Conservation (phyloP, 2,113 vertebrate species). For the Halcyon malimbica region DNA sequence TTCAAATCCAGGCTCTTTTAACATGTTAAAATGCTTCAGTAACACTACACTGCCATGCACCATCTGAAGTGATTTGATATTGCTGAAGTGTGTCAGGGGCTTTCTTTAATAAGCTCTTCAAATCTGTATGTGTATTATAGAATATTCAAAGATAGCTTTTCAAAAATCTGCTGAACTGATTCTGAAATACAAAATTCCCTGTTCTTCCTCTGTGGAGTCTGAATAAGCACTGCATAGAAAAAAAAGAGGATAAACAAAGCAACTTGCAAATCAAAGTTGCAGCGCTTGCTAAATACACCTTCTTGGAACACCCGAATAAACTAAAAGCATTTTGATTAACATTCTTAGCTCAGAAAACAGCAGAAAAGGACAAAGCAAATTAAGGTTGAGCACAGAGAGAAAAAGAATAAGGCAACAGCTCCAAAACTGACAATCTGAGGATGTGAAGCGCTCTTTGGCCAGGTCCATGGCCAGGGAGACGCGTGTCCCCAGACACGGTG, state of each 20-base stretch:
- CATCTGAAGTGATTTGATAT: slow-evolving; percentile 78
- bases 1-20: slow-evolving; percentile 73
- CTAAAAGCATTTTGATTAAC: background rate
- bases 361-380: background rate
- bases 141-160: slow-evolving; percentile 71
- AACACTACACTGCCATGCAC: slow-evolving; percentile 72
- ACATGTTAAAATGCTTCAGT: slow-evolving; percentile 78
- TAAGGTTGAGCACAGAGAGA: background rate
- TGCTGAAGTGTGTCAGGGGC: slow-evolving; percentile 78
- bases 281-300: background rate
- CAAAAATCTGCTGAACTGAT: slow-evolving; percentile 37
- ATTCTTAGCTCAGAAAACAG: background rate
- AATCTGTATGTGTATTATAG: slow-evolving; percentile 71
- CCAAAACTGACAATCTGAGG: rapidly evolving
- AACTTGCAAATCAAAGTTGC: background rate
- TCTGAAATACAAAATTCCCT: slow-evolving; percentile 37
- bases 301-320: background rate
- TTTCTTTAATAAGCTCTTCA: slow-evolving; percentile 80
- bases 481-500: rapidly evolving
- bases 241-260: background rate
- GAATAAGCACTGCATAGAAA: rapidly evolving
- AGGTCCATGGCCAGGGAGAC: rapidly evolving
- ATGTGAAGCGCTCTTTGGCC: rapidly evolving
- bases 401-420: background rate
- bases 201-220: background rate